Evolutionary conservation across 2,113 vertebrate genomes (phyloP).

Genomic region (Lepisosteus osseus): DNA sequence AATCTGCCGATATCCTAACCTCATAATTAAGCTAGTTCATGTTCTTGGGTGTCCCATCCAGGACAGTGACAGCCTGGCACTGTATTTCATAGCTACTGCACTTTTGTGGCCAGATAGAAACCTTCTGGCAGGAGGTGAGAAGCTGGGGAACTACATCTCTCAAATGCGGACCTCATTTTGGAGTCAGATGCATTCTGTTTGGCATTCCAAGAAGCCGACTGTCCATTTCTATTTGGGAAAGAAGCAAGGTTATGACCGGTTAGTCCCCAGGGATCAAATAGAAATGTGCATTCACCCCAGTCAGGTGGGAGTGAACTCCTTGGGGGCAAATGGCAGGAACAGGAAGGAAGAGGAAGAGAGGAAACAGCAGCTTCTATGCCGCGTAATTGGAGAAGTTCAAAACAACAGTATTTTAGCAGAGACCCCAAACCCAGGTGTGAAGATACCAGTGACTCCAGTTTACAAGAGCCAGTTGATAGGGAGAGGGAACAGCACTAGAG

Average conservation of each 20-base stretch:
- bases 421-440: constrained; percentile 27
- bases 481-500: neutral
- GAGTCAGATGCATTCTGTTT: constrained; percentile 37
- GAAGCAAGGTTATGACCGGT: constrained; percentile 35
- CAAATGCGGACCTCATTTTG: constrained; percentile 42
- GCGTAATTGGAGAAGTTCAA: constrained; percentile 32
- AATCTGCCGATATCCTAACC: fast-evolving
- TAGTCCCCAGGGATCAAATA: constrained; percentile 38
- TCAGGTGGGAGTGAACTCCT: constrained; percentile 27
- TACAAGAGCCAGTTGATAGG: constrained; percentile 44
- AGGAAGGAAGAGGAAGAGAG: constrained; percentile 41
- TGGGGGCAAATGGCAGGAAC: constrained; percentile 46
- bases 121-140: fast-evolving
- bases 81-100: constrained; percentile 48
- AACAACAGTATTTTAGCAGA: constrained; percentile 22
- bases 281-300: neutral
- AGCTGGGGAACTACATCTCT: constrained; percentile 35
- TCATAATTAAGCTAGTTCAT: fast-evolving
- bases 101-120: constrained; percentile 45
- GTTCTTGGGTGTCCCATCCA: neutral
- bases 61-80: constrained; percentile 18
- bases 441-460: constrained; percentile 42
- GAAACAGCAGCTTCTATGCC: constrained; percentile 38
- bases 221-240: constrained; percentile 56
- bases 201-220: constrained; percentile 39